These are phyloP conservation scores for Melikaiella ostensackeni DNA, from an alignment of 2,888 invertebrate species.

Conservation along the genomic window DNA sequence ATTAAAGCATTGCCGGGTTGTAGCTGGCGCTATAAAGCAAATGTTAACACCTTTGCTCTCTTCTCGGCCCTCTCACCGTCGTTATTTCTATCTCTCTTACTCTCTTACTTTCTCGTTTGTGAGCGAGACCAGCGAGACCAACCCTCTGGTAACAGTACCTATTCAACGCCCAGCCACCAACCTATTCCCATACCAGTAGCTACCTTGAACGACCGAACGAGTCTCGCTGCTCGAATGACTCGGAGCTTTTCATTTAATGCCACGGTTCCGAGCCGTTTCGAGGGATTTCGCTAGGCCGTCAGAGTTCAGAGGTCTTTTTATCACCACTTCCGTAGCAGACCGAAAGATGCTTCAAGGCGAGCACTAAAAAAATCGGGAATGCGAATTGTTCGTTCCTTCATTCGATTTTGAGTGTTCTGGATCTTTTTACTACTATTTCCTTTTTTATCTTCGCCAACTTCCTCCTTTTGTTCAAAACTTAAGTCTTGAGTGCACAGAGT, in stretches of 20 bases:
- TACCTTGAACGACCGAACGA: constrained; percentile 31
- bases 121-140: constrained; percentile 35
- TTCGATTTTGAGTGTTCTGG: background rate
- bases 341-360: constrained; percentile 19
- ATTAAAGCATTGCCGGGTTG: constrained; percentile 63
- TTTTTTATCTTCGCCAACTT: too few relatives aligned
- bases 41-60: constrained; percentile 46
- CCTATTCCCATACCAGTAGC: constrained; percentile 36
- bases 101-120: constrained; percentile 1
- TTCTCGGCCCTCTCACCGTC: constrained; percentile 28
- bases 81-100: constrained; percentile 20
- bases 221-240: constrained; percentile 38
- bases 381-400: background rate
- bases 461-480: too few relatives aligned
- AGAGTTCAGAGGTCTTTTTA: constrained; percentile 36
- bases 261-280: constrained; percentile 32
- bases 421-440: background rate
- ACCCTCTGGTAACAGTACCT: constrained; percentile 26
- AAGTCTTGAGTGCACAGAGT: too few relatives aligned
- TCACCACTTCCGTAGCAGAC: constrained; percentile 11
- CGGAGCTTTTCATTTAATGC: constrained; percentile 33
- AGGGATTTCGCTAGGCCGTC: constrained; percentile 33
- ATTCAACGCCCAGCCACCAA: constrained; percentile 40
- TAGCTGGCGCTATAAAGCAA: constrained; percentile 47
- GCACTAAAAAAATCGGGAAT: constrained; percentile 5